Base-by-base conservation (phyloP, 2,797 vertebrate genomes). In the Acanthurus lineatus region DNA sequence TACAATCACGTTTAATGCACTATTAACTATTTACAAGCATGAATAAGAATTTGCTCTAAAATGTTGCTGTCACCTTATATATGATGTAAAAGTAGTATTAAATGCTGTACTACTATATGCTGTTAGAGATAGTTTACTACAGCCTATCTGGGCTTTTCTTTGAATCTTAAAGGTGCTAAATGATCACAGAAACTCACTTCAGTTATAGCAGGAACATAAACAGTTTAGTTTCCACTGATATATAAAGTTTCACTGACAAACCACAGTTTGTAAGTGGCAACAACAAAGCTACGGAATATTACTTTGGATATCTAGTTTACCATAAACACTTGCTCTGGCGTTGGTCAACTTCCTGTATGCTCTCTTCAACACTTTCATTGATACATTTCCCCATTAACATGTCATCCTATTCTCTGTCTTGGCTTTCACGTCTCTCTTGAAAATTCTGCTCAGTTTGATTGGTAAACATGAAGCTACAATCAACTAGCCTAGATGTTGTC, bases 281-380 rank as follows among this genome's bases (percentile, higher is more conserved):
- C 78, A 74, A 70, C 35, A 61, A 68, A 86, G 58, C 62, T 79
- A 86, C 56, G 69, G 38, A 77, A 76, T 73, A 62, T 64, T 66
- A 88, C 49, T 81, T 75, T 84, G 74, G 83, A 53, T 84, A 60
- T 92, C 65, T 88, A 86, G 73, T 88, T 91, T 87, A 91, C 81
- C 88, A 80, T 60, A 53, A 87, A 89, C 91, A 93, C 93, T 84
- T 93, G 72, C 91, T 86, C 77, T 65, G 70, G 87, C 88, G 81
- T 77, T 47, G 73, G 63, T 84, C 88, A 90, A 94, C 94, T 93
- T 95, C 85, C 93, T 7, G 5, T 69, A 81, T 60, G 57, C 95
- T 77, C 93, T 93, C 94, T 85, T 79, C 38, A 53, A 78, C 93
- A 93, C 92, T 90, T 94, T 86, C 94, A 75, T 20, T 53, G 19